Base-by-base conservation (phyloP, 2,888 invertebrate species). In the Polydrusus pterygomalis region DNA sequence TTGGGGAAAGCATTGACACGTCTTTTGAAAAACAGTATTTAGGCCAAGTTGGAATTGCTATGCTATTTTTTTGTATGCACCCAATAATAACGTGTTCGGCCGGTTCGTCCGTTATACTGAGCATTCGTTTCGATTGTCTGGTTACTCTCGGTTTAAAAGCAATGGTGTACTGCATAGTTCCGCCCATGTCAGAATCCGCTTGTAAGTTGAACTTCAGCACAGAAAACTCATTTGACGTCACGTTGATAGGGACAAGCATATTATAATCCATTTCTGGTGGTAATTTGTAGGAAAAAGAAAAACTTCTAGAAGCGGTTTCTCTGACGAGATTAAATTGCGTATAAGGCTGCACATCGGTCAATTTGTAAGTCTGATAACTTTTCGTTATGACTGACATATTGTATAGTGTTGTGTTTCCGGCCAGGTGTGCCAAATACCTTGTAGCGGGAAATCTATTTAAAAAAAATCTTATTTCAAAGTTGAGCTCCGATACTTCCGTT, bases 181-280 rank as follows among this genome's bases (percentile, higher is more conserved):
- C 96, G 0, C 97, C 97, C 40, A 94, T 92, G 83, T 96, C 96
- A 73, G 91, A 89, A 25, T 93, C 90, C 73, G 93, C 90, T 45
- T 92, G 91, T 11, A 96, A 89, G 71, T 90, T 89, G 84, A 96
- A 95, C 78, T 92, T 91, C 67, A 96, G 88, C 0, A 92, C 90
- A 51, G 91, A 91, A 34, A 92, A 89, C 80, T 91, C 90, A 1
- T 89, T 89, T 3, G 91, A 91, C 10, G 93, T 92, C 56, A 96
- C 84, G 83, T 95, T 94, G 25, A 96, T 86, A 5, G 92, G 85
- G 67, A 91, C 89, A 0, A 93, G 91, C 5, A 92, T 89, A 30
- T 91, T 92, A 11, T 91, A 91, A 77, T 93, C 89, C 67, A 90
- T 89, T 71, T 83, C 83, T 30, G 81, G 75, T 1, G 93, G 89